Conservation (phyloP, 2,113 vertebrate species). For the Labrus mixtus region DNA sequence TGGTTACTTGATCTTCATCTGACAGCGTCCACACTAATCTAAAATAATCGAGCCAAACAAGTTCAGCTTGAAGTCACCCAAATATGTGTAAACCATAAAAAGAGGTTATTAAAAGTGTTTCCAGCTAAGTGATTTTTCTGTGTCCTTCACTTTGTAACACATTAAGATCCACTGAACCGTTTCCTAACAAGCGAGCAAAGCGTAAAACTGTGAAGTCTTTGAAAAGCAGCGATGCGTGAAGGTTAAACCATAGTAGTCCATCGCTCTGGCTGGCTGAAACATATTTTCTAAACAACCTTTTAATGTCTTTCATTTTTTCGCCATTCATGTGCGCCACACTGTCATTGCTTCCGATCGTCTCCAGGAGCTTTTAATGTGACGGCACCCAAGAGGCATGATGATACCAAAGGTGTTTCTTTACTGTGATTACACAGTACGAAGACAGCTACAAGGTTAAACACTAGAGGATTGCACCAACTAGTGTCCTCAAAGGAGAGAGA, state of each 20-base stretch:
- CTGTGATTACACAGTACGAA: constrained; percentile 27
- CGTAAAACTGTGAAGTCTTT: constrained; percentile 19
- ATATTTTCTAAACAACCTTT: constrained; percentile 45
- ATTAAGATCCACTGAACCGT: constrained; percentile 23
- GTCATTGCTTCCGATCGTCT: constrained; percentile 30
- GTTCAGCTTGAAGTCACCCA: background rate
- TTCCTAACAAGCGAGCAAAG: constrained; percentile 23
- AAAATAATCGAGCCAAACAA: background rate
- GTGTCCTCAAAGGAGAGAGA: background rate
- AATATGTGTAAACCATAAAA: constrained; percentile 14
- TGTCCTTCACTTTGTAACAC: constrained; percentile 48
- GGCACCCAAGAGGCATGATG: constrained; percentile 36
- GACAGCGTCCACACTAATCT: too few species aligned
- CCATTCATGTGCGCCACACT: constrained; percentile 11
- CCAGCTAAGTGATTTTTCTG: constrained; percentile 17
- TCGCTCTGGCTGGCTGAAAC: background rate
- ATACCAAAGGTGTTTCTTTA: constrained; percentile 31
- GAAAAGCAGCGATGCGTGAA: constrained; percentile 44
- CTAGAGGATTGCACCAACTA: constrained; percentile 16
- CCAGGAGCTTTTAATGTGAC: constrained; percentile 44
- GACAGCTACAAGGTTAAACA: constrained; percentile 46
- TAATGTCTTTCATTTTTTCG: constrained; percentile 26
- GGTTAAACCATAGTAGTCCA: constrained; percentile 48
- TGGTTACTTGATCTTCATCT: too few species aligned
- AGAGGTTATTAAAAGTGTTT: background rate